Percentiles rank a stretch among this genome's conserved stretches.
phyloP scores from a whole-genome alignment of 2,113 vertebrate species.

The Okapia johnstoni region DNA sequence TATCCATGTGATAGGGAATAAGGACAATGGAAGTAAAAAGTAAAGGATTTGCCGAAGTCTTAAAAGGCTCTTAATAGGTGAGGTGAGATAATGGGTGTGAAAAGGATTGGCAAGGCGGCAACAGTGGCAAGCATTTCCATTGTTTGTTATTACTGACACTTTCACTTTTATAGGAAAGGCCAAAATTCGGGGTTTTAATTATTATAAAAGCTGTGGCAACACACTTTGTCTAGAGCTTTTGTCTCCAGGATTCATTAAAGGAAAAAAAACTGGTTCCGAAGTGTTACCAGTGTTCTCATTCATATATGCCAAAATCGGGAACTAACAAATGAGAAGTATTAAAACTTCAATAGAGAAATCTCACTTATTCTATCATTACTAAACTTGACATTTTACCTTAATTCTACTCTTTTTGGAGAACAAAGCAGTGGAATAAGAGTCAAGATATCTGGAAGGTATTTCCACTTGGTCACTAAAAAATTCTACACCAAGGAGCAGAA shows the following conservation, averaged over 20 bases:
- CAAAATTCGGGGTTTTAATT: not conserved
- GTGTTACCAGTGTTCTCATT: not conserved
- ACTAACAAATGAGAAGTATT: constrained; percentile 4
- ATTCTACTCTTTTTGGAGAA: not conserved
- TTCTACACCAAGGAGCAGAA: not conserved
- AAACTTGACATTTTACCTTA: constrained; percentile 19
- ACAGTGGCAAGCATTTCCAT: not conserved
- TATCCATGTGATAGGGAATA: not conserved
- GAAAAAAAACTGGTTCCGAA: not conserved
- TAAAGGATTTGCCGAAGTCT: not conserved
- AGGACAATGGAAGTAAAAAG: not conserved
- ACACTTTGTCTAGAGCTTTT: not conserved
- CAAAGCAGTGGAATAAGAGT: not conserved
- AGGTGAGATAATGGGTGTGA: not conserved
- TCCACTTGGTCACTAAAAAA: not conserved
- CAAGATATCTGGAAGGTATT: not conserved
- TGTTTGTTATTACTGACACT: not conserved
- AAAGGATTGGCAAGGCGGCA: not conserved
- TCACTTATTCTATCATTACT: not conserved
- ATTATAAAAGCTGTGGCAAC: not conserved
- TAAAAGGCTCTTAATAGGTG: not conserved
- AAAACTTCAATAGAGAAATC: constrained; percentile 10
- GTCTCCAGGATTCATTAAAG: not conserved
- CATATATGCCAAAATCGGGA: not conserved
- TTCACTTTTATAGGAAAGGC: not conserved